phyloP scores from a whole-genome alignment of 2,113 vertebrate species.

The Corvus moneduloides region DNA sequence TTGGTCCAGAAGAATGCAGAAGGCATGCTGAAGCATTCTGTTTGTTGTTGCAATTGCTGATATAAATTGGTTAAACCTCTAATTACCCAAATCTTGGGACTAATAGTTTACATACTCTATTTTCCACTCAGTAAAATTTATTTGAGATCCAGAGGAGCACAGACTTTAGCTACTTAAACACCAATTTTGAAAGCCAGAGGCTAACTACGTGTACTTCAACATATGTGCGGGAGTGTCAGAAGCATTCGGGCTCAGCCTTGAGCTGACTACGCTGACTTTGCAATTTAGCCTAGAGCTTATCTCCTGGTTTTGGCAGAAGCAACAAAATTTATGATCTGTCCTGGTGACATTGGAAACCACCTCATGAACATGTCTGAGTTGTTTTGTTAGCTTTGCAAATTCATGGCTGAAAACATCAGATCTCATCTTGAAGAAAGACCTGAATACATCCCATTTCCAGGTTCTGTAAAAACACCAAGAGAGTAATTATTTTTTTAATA shows the following conservation, averaged over 20 bases:
- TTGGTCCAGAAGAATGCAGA: not conserved
- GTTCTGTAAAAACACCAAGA: not conserved
- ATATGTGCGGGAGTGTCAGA: conserved; percentile 6
- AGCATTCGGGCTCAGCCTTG: not conserved
- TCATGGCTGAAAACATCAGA: not conserved
- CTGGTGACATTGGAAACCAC: not conserved
- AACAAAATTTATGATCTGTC: conserved; percentile 8
- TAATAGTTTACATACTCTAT: conserved; percentile 1
- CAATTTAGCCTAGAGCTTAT: conserved; percentile 14
- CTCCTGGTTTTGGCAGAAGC: conserved; percentile 11
- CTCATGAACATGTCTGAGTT: conserved; percentile 8
- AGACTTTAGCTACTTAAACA: not conserved
- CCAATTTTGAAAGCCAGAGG: conserved; percentile 41
- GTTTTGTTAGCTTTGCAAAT: conserved; percentile 26
- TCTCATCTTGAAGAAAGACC: conserved; percentile 29
- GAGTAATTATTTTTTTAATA: not conserved
- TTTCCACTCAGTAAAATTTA: conserved; percentile 21
- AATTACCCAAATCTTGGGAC: not conserved
- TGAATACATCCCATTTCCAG: not conserved
- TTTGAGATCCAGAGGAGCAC: not conserved
- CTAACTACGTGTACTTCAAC: not conserved
- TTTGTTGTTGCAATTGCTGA: conserved; percentile 17
- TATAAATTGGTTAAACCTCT: not conserved
- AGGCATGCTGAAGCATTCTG: not conserved
- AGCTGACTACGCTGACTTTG: conserved; percentile 25